These are phyloP conservation scores for pig (Sus scrofa) DNA, from an alignment of 2,113 vertebrate species.

Conservation along the genomic window T2T-Sscrofa CM000814.6:80932501-80933000, in stretches of 20 bases:
- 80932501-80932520: conserved; percentile 61
- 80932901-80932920: neutral
- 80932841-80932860: neutral
- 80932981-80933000: neutral
- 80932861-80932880: neutral
- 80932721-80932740: neutral
- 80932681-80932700: neutral
- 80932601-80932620: conserved; percentile 47
- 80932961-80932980: neutral
- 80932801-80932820: neutral
- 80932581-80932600: conserved; percentile 14
- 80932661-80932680: neutral
- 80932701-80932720: conserved; percentile 1
- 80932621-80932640: neutral
- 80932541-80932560: conserved; percentile 53
- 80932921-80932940: neutral
- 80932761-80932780: neutral
- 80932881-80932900: conserved; percentile 42
- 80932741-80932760: neutral
- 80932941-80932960: neutral
- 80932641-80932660: neutral
- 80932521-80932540: conserved; percentile 44
- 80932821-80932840: neutral
- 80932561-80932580: conserved; percentile 45
- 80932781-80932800: neutral